Base-by-base conservation (phyloP, 2,797 vertebrate species). In the Psittacula derbiana region DNA sequence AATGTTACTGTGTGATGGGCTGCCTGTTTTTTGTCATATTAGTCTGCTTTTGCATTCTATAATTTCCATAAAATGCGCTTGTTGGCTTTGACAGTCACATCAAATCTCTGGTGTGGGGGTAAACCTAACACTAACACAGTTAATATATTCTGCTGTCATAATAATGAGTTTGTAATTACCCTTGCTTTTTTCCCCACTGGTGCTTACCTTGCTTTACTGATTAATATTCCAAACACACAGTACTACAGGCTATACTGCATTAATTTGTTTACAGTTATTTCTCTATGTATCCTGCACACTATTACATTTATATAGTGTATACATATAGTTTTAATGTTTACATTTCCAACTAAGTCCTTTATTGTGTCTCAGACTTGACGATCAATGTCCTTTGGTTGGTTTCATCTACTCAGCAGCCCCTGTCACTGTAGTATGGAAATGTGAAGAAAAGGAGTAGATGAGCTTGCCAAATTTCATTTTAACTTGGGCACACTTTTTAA, bases 101-200 rank as follows among this genome's bases (percentile, higher is more conserved):
- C 86, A 93, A 86, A 93, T 81, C 90, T 90, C 78, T 93, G 36
- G 28, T 76, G 74, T 70, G 64, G 38, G 52, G 70, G 43, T 75
- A 93, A 91, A 50, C 38, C 49, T 75, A 50, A 25, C 24, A 49
- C 31, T 81, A 86, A 38, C 44, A 69, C 10, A 80, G 88, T 50
- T 92, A 93, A 96, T 92, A 75, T 95, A 93, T 97, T 96, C 92
- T 88, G 50, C 92, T 88, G 92, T 79, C 88, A 93, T 40, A 60
- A 36, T 96, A 95, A 96, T 80, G 90, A 95, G 60, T 81, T 94
- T 60, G 53, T 94, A 95, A 97, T 97, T 95, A 94, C 50, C 31
- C 78, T 88, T 80, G 43, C 36, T 80, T 90, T 91, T 93, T 86
- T 65, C 10, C 61, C 70, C 66, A 62, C 27, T 86, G 70, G n/a